Evolutionary conservation across 2,797 vertebrate genomes (phyloP).

Genomic region (Onychomys arenicola): DNA sequence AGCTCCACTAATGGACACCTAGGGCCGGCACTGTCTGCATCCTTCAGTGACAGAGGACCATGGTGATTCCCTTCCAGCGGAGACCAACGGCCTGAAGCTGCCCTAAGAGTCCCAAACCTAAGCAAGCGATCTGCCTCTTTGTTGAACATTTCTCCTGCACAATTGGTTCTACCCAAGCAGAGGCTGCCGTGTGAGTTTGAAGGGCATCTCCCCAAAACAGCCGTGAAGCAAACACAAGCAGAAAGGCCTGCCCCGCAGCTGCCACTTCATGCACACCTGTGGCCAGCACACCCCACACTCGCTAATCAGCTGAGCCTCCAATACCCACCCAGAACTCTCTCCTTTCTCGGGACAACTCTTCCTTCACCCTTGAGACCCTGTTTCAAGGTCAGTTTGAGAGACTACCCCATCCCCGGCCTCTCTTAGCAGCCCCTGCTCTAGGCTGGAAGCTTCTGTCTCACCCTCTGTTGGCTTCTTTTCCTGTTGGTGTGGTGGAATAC

Average conservation of each 20-base stretch:
- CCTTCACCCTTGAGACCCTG: background rate
- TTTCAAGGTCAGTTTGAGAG: background rate
- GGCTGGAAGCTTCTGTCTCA: too few relatives aligned
- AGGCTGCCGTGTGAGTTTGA: background rate
- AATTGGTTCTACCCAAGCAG: background rate
- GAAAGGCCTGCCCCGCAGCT: background rate
- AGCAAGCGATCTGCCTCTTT: background rate
- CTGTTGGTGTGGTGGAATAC: background rate
- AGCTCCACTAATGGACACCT: background rate
- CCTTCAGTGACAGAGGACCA: background rate
- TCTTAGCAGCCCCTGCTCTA: background rate
- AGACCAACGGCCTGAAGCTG: background rate
- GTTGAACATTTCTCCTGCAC: too few relatives aligned
- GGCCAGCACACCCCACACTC: too few relatives aligned
- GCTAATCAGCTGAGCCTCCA: too few relatives aligned
- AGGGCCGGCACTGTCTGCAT: background rate
- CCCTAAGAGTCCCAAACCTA: background rate
- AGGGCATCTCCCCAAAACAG: background rate
- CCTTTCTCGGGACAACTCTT: too few relatives aligned
- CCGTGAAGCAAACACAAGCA: too few relatives aligned
- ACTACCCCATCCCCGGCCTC: fast-evolving
- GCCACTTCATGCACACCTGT: background rate
- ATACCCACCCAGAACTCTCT: background rate
- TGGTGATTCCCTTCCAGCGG: background rate
- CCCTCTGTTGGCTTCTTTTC: background rate